These are phyloP conservation scores for Eudyptes chrysolophus DNA, from an alignment of 2,113 vertebrate species.

Conservation along the genomic window DNA sequence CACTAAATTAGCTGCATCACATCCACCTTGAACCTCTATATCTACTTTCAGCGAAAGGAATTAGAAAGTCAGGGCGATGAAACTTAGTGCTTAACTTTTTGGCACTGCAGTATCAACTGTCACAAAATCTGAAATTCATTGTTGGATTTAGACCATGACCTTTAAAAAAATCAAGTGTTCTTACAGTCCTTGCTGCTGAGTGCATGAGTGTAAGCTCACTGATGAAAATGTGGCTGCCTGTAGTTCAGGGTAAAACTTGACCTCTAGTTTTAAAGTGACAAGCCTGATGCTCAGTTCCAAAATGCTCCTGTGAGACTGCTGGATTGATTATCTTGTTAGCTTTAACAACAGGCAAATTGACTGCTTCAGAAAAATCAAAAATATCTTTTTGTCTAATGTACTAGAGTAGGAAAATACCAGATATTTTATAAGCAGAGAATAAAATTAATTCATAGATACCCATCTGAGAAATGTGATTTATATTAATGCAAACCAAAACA, in stretches of 20 bases:
- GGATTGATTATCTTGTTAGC: background rate
- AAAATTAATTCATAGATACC: background rate
- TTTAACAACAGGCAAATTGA: background rate
- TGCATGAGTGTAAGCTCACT: background rate
- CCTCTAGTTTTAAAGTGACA: background rate
- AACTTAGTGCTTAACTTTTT: background rate
- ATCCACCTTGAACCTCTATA: background rate
- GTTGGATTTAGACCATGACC: background rate
- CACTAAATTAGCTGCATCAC: background rate
- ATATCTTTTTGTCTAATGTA: background rate
- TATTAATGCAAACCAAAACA: background rate
- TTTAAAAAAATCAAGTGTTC: constrained; percentile 36
- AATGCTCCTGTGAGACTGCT: background rate
- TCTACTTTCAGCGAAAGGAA: background rate
- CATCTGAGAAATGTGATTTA: background rate
- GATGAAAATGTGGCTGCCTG: background rate
- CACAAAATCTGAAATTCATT: constrained; percentile 15
- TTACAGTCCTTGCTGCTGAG: background rate
- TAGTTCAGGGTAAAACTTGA: background rate
- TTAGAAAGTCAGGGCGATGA: background rate
- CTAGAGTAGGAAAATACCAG: background rate
- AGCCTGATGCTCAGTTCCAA: background rate
- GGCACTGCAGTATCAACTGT: background rate
- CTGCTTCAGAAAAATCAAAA: background rate
- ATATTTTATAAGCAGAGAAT: background rate